phyloP scores from a whole-genome alignment of 2,113 vertebrate species.

The Harpagus bidentatus region DNA sequence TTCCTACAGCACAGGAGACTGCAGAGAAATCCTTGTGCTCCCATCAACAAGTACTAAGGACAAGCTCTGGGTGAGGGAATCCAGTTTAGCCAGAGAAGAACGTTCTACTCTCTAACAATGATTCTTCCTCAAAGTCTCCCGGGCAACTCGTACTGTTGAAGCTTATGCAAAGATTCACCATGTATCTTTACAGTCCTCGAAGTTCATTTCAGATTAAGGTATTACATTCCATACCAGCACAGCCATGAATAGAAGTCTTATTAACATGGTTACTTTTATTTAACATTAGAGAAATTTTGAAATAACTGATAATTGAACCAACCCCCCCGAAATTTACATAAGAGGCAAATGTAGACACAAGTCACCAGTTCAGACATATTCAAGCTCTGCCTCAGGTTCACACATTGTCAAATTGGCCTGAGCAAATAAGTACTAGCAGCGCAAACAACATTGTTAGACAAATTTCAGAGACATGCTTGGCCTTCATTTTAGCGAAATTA shows the following conservation, averaged over 20 bases:
- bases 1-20: not conserved
- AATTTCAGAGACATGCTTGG: not conserved
- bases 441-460: not conserved
- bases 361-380: not conserved
- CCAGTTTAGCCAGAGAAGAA: not conserved
- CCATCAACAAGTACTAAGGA: not conserved
- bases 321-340: not conserved
- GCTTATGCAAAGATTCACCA: not conserved
- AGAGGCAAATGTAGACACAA: not conserved
- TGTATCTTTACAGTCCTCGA: not conserved
- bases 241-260: not conserved
- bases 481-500: not conserved
- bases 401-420: not conserved
- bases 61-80: not conserved
- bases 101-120: not conserved
- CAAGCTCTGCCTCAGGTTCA: not conserved
- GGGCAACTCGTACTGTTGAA: not conserved
- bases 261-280: too few relatives aligned
- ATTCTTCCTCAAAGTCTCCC: not conserved
- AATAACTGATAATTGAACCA: not conserved
- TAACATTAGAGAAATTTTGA: not conserved
- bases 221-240: not conserved
- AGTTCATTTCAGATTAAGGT: not conserved
- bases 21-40: not conserved
- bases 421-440: not conserved